Percentiles rank a stretch among this genome's conserved stretches.
Conservation (phyloP, 2,113 vertebrate genomes). For the Trematocara nigrifrons region DNA sequence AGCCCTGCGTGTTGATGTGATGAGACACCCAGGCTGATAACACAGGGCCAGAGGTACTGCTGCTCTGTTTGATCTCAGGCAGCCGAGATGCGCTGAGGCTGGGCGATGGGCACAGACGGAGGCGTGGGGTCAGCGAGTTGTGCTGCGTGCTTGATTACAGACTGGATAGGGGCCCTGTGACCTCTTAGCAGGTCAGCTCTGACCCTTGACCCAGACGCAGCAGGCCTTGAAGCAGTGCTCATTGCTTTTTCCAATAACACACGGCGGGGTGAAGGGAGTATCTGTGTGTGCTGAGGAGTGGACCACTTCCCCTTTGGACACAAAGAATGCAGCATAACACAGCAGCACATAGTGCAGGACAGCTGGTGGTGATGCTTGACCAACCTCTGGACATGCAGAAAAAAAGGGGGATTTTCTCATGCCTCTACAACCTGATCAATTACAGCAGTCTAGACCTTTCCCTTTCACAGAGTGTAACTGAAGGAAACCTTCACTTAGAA, state of each 20-base stretch:
- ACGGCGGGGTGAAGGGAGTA: constrained; percentile 56
- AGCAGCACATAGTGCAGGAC: not conserved
- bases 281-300: constrained; percentile 12
- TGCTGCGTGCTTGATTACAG: constrained; percentile 67
- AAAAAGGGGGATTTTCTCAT: constrained; percentile 25
- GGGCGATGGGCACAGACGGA: constrained; percentile 13
- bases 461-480: not conserved
- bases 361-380: constrained; percentile 5
- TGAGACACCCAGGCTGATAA: constrained; percentile 68
- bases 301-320: constrained; percentile 52
- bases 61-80: constrained; percentile 63
- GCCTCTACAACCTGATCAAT: constrained; percentile 29
- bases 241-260: constrained; percentile 57
- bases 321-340: constrained; percentile 32
- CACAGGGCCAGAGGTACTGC: constrained; percentile 51
- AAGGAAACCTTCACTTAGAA: not conserved
- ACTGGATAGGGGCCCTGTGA: constrained; percentile 40
- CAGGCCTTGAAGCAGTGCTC: constrained; percentile 40
- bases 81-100: constrained; percentile 12
- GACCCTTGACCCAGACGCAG: constrained; percentile 58
- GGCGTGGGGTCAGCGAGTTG: constrained; percentile 52
- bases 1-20: constrained; percentile 61
- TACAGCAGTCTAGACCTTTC: not conserved
- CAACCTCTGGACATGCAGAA: constrained; percentile 19
- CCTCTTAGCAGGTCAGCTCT: constrained; percentile 59